These are phyloP conservation scores for Drosophila niveifrons DNA, from an alignment of 2,888 invertebrate genomes.

Conservation along the genomic window DNA sequence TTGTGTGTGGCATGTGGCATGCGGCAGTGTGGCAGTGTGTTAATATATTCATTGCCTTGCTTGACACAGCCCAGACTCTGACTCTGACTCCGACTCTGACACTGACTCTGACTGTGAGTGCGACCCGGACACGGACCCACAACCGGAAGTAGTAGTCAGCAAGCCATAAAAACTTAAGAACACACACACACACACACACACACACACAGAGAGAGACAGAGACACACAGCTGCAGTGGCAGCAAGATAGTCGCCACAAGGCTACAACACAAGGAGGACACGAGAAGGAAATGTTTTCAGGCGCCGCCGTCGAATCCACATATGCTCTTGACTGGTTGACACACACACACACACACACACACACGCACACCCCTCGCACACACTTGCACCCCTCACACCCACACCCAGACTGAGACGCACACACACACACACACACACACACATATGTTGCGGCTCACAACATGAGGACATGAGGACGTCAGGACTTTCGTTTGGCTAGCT, in stretches of 20 bases:
- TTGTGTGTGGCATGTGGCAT: conserved; percentile 34
- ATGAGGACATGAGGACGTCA: conserved; percentile 44
- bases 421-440: conserved; percentile 24
- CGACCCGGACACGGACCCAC: conserved; percentile 50
- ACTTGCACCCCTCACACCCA: conserved; percentile 24
- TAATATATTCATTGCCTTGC: conserved; percentile 82
- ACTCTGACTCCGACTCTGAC: conserved; percentile 30
- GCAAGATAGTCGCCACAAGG: conserved; percentile 52
- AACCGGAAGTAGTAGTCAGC: conserved; percentile 82
- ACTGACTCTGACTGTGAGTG: conserved; percentile 33
- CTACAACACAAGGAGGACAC: conserved; percentile 35
- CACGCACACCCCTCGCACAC: conserved; percentile 6
- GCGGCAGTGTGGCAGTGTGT: conserved; percentile 65
- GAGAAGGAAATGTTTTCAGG: conserved; percentile 53
- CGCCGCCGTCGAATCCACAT: conserved; percentile 63
- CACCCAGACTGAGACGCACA: conserved; percentile 14
- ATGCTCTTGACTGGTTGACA: conserved; percentile 71
- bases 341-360: conserved; percentile 46
- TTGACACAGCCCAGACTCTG: conserved; percentile 44
- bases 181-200: conserved; percentile 39
- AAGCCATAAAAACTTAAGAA: conserved; percentile 81
- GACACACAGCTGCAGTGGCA: neutral
- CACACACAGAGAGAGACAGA: conserved; percentile 18
- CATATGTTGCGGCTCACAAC: conserved; percentile 54
- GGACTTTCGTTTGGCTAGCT: conserved; percentile 54